Evolutionary conservation across 2,113 vertebrate genomes (phyloP), one percentile per base, ranked within the genome.

Genomic region (Oenanthe oenanthe): DNA sequence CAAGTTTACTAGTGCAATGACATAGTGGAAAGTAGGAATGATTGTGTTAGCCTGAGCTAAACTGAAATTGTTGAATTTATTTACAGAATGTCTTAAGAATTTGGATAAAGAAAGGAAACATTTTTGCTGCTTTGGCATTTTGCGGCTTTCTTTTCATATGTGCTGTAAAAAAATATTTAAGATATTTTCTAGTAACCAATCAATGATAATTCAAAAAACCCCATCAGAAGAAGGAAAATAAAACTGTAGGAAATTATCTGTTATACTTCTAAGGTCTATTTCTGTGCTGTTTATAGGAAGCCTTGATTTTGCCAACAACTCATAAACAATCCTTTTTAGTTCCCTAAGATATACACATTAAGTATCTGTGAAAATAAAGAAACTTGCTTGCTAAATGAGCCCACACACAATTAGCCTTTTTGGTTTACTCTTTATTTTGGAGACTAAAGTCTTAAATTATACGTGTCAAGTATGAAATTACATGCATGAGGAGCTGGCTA

Each of bases 41-140:
- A 56, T 51, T 43, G 45, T 28, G 25, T 72, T 79, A 89, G 50
- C 26, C 63, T 63, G 8, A 90, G 45, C 36, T 60, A 68, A 67
- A 75, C 5, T 56, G 26, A 78, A 95, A 81, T 75, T 51, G 21
- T 70, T 51, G n/a, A 74, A 26, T 84, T 94, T 54, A 56, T 83
- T 71, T 57, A 45, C 28, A 87, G 21, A 65, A 65, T 84, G 38
- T 36, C 15, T 57, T 78, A 61, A 45, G 56, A 62, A 78, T 78
- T 72, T 79, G 50, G 36, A 45, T 48, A 40, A 79, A 70, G 32
- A 75, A 88, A 81, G 29, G 4, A 60, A 91, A 67, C 2, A 0
- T 7, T 89, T 76, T 76, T 76, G 45, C 70, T 91, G 31, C n/a
- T 93, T 76, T 79, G 77, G 34, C 15, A 75, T 94, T 92, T 89